phyloP scores from a whole-genome alignment of 1,140 invertebrate species.

The Micrasema longulum region DNA sequence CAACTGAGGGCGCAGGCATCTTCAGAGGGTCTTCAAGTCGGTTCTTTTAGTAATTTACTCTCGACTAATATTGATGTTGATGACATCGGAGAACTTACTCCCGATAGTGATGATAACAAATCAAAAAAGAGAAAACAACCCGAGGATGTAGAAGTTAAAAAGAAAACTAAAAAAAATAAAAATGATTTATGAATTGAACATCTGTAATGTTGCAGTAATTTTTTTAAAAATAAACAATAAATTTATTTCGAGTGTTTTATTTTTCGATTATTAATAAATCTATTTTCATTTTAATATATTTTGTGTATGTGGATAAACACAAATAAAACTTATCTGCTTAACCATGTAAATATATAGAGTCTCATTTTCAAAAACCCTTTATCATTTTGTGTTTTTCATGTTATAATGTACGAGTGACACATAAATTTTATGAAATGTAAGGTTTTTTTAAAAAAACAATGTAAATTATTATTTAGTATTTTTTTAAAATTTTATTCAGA shows the following conservation, averaged over 20 bases:
- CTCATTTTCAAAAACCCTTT: no score
- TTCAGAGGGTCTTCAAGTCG: constrained; percentile 57
- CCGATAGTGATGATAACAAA: constrained; percentile 38
- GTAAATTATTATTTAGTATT: no score
- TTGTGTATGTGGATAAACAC: no score
- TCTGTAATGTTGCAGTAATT: constrained; percentile 2
- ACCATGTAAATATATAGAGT: no score
- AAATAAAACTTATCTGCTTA: no score
- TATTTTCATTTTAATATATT: no score
- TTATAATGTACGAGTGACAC: no score
- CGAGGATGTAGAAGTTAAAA: constrained; percentile 17
- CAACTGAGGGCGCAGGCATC: constrained; percentile 58
- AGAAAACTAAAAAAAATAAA: constrained; percentile 33
- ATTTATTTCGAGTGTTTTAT: background rate
- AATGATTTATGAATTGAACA: constrained; percentile 21
- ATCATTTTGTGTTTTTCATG: no score
- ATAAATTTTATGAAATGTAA: no score
- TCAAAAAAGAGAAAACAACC: constrained; percentile 37
- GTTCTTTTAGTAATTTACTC: constrained; percentile 56
- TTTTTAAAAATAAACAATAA: constrained; percentile 18
- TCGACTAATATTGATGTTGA: constrained; percentile 45
- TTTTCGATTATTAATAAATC: no score
- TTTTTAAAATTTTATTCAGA: no score
- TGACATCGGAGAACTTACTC: constrained; percentile 40
- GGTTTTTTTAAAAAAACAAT: no score